phyloP scores from a whole-genome alignment of 2,888 invertebrate genomes.

The Salpingus planirostris region DNA sequence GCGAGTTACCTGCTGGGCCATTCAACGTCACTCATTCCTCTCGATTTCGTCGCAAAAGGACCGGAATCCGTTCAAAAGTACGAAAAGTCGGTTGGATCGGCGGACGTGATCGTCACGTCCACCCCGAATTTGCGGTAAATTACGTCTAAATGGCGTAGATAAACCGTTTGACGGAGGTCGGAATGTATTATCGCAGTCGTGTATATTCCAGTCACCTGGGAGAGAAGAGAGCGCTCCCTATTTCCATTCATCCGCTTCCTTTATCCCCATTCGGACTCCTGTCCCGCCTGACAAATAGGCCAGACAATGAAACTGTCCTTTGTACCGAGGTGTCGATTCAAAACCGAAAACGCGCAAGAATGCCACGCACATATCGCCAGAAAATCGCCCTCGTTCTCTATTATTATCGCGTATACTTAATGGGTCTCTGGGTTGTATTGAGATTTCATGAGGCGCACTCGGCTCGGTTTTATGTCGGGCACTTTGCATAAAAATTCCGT shows the following conservation, averaged over 20 bases:
- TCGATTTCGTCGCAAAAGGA: no score
- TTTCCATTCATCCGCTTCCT: slow-evolving; percentile 23
- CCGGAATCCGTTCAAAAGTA: no score
- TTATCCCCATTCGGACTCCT: slow-evolving; percentile 18
- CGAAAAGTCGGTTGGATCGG: no score
- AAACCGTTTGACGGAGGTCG: slow-evolving; percentile 21
- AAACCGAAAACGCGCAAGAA: no score
- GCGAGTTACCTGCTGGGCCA: no score
- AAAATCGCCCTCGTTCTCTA: no score
- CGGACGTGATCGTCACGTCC: not conserved
- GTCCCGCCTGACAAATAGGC: slow-evolving; percentile 32
- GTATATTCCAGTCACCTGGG: slow-evolving; percentile 27
- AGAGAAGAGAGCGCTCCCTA: slow-evolving; percentile 15
- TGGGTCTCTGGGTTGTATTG: no score
- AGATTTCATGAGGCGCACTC: no score
- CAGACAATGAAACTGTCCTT: slow-evolving; percentile 29
- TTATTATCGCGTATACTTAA: no score
- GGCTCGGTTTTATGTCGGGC: no score
- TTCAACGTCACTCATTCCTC: no score
- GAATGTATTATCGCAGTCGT: slow-evolving; percentile 21
- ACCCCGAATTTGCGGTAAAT: slow-evolving; percentile 23
- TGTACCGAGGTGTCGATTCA: slow-evolving; percentile 30
- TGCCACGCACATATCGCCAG: slow-evolving; percentile 22
- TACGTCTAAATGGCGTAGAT: slow-evolving; percentile 19
- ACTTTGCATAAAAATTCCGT: no score